Percentiles rank a stretch among this genome's conserved stretches.
These are phyloP conservation scores for Raja brachyura DNA, from an alignment of 2,113 vertebrate genomes.

Conservation along the genomic window DNA sequence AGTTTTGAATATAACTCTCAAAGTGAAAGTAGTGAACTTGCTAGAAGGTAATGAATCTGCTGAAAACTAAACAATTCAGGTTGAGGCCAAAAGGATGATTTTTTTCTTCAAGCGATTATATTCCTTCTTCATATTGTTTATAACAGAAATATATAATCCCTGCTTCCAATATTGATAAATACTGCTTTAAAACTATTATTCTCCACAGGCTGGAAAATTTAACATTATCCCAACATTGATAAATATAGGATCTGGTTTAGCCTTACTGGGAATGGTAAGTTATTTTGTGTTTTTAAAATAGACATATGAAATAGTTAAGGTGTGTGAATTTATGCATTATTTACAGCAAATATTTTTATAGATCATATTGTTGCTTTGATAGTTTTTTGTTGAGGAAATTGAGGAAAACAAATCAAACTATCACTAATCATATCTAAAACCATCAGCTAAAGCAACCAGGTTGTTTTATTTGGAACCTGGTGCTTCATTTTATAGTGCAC, in stretches of 20 bases:
- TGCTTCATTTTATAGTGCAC: neutral
- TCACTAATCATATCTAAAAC: neutral
- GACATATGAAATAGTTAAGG: too few relatives aligned
- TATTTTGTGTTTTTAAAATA: neutral
- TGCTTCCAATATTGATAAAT: neutral
- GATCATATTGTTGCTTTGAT: too few relatives aligned
- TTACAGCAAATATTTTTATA: too few relatives aligned
- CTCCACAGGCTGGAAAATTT: conserved; percentile 35
- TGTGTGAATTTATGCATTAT: too few relatives aligned
- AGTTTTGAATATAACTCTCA: neutral
- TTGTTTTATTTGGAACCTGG: neutral
- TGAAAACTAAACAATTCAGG: neutral
- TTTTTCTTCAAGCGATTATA: neutral
- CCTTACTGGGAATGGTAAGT: conserved; percentile 32
- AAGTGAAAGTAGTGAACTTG: neutral
- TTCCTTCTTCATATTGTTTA: neutral
- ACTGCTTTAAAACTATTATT: conserved; percentile 9
- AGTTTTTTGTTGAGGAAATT: neutral
- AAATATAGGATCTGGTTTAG: conserved; percentile 26
- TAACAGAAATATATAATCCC: neutral
- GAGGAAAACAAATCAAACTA: neutral
- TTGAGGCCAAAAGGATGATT: neutral
- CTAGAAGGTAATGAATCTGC: neutral
- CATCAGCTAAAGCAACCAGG: neutral
- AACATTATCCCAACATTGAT: conserved; percentile 34